Evolutionary conservation across 2,797 vertebrate genomes (phyloP).

Genomic region (Danio tinwini): DNA sequence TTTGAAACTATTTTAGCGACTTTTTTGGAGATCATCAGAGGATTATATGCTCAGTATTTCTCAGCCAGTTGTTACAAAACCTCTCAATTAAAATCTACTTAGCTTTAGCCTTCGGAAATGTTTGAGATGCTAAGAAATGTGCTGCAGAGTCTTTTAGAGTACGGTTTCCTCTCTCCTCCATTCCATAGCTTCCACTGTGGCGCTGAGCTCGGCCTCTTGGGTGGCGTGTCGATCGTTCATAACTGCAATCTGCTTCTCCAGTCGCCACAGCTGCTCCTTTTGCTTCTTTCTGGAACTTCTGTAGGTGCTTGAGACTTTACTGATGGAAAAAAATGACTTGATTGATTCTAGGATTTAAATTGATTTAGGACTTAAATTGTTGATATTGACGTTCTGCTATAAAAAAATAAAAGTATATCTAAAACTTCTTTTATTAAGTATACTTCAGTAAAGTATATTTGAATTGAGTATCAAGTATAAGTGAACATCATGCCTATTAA

Average conservation of each 20-base stretch:
- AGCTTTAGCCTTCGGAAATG: background rate
- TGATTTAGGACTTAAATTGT: too few relatives aligned
- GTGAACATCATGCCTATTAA: too few relatives aligned
- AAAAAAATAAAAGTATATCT: too few relatives aligned
- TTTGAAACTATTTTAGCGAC: background rate
- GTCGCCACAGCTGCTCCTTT: constrained; percentile 81
- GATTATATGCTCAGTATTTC: background rate
- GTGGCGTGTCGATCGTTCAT: constrained; percentile 78
- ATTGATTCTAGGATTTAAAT: background rate
- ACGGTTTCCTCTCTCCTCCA: constrained; percentile 78
- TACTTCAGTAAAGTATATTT: too few relatives aligned
- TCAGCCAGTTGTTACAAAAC: background rate
- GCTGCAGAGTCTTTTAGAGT: constrained; percentile 66
- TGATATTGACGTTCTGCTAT: background rate
- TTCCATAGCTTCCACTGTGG: constrained; percentile 70
- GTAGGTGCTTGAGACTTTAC: constrained; percentile 83
- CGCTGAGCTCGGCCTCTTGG: constrained; percentile 69
- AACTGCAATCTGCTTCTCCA: constrained; percentile 80
- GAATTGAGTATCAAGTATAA: too few relatives aligned
- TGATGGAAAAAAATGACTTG: constrained; percentile 61
- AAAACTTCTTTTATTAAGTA: too few relatives aligned
- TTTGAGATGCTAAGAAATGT: background rate
- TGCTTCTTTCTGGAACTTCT: constrained; percentile 85
- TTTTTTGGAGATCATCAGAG: background rate
- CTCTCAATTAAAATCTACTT: background rate